Evolutionary conservation across 2,113 vertebrate species (phyloP), one percentile per base, ranked within the genome.

Genomic region (Podarcis muralis): DNA sequence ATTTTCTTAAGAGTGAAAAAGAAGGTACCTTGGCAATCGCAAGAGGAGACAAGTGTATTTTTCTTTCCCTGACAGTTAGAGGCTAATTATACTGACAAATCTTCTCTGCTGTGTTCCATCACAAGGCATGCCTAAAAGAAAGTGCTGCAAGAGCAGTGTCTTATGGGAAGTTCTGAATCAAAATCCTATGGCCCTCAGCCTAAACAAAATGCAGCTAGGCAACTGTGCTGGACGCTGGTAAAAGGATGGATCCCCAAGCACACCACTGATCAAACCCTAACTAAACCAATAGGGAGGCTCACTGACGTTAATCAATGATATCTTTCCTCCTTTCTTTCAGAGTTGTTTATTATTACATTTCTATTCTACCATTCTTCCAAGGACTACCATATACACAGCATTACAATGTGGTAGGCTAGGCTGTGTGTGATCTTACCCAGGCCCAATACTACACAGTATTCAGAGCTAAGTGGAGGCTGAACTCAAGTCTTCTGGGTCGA

Each of bases 61-160:
- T 94, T 96, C 92, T 95, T 25, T 94, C 91, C 90, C 93, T 95
- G 95, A 95, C 93, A 95, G 88, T 84, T 75, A 83, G 95, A 96
- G 91, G 95, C 95, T 97, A 96, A 97, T 97, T 97, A 96, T 95
- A 96, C 93, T 96, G 96, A 97, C 95, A 96, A 96, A 96, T 96
- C 93, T 94, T 95, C 95, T 87, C 88, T 72, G 88, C 91, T 89
- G 90, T 94, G 91, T 88, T 95, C 92, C 90, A 95, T 94, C 95
- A 94, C 89, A 93, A 96, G 91, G 83, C 72, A 92, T 89, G 87
- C 90, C 91, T 95, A 92, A 94, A 95, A 93, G 82, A 80, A 95
- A 94, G 87, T 86, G 90, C 92, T 95, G 94, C 92, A 18, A 88
- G 40, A 96, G 94, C 90, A 85, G 4, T 90, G 92, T 0, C 37